phyloP scores from a whole-genome alignment of 1,140 invertebrate species.

The Pteromalus puparum region DNA sequence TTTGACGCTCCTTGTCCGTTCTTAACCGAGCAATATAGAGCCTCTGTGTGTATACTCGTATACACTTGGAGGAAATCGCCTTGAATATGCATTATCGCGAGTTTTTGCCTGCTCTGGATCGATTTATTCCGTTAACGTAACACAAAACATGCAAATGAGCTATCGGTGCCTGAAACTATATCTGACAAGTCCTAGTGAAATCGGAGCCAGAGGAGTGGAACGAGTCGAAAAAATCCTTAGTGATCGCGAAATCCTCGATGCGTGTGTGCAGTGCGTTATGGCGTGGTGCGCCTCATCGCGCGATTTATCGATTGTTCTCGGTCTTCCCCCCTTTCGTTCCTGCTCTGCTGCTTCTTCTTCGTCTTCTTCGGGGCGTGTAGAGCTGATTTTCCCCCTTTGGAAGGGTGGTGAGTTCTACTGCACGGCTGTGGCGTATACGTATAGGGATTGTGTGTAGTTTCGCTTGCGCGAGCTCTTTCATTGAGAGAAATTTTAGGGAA shows the following conservation, averaged over 20 bases:
- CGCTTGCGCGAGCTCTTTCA: neutral
- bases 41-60: too few relatives aligned
- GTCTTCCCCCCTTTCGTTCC: neutral
- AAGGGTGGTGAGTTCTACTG: neutral
- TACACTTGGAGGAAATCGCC: neutral
- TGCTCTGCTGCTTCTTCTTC: neutral
- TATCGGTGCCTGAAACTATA: too few relatives aligned
- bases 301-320: constrained; percentile 46
- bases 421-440: neutral
- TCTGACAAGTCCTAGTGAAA: too few relatives aligned
- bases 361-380: neutral
- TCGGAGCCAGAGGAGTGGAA: too few relatives aligned
- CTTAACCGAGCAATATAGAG: constrained; percentile 1
- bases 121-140: too few relatives aligned
- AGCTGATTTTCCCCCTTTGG: neutral
- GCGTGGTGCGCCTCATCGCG: neutral
- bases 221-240: too few relatives aligned
- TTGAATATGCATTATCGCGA: constrained; percentile 35
- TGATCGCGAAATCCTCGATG: constrained; percentile 18
- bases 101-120: too few relatives aligned
- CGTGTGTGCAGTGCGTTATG: neutral
- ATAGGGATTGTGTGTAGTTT: too few relatives aligned
- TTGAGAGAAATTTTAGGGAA: constrained; percentile 40
- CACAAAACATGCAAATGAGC: too few relatives aligned
- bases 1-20: constrained; percentile 20